Evolutionary conservation across 1,140 invertebrate species (phyloP).

Genomic region (Drosophila serrata): DNA sequence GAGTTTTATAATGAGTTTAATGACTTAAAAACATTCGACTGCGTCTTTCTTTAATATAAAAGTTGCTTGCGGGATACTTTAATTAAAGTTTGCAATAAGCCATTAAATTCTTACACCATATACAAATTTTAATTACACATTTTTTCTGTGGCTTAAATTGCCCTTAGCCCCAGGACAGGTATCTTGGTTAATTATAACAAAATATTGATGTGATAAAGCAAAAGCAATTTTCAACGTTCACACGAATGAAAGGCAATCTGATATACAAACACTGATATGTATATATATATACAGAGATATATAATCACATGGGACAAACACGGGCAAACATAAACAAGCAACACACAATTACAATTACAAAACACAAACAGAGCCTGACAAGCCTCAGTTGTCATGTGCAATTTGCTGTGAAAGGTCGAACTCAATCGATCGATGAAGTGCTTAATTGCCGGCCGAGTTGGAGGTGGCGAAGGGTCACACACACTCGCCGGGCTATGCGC

Average conservation of each 20-base stretch:
- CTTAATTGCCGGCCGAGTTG: conserved; percentile 44
- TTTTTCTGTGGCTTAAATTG: background rate
- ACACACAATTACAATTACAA: conserved; percentile 26
- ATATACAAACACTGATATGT: background rate
- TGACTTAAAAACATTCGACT: too few relatives aligned
- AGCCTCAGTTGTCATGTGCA: conserved; percentile 39
- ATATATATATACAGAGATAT: background rate
- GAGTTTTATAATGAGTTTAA: too few relatives aligned
- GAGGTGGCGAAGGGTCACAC: conserved; percentile 9
- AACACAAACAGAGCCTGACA: conserved; percentile 31
- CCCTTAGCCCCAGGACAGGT: conserved; percentile 3
- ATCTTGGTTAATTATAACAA: conserved; percentile 49
- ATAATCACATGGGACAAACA: conserved; percentile 15
- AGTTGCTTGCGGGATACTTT: background rate
- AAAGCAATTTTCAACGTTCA: conserved; percentile 12
- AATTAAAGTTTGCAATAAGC: background rate
- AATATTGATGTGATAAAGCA: conserved; percentile 43
- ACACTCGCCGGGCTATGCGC: background rate
- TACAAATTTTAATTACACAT: conserved; percentile 17
- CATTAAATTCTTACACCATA: background rate
- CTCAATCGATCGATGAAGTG: conserved; percentile 37
- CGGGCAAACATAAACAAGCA: conserved; percentile 6
- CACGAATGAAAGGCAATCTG: conserved; percentile 21
- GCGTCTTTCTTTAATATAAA: background rate
- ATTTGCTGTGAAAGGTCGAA: conserved; percentile 33